Evolutionary conservation across 2,888 invertebrate genomes (phyloP).

Genomic region (Vesta saturnalis): DNA sequence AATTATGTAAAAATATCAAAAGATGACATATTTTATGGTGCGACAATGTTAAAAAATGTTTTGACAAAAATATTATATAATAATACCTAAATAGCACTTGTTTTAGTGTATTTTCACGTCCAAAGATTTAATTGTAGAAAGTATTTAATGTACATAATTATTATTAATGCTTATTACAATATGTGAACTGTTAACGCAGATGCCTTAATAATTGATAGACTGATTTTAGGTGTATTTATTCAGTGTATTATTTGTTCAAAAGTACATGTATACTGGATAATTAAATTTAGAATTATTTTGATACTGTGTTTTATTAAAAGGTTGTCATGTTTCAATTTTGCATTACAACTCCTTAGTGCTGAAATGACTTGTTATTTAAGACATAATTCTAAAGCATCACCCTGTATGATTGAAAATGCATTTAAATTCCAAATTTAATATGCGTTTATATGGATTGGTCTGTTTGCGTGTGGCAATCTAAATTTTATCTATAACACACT

Average conservation of each 20-base stretch:
- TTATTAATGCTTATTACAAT: slow-evolving; percentile 36
- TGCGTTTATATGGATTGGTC: too few species aligned
- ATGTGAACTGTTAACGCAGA: slow-evolving; percentile 46
- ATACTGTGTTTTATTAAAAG: too few species aligned
- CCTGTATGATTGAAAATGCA: too few species aligned
- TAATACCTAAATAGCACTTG: slow-evolving; percentile 32
- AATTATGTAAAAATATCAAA: slow-evolving; percentile 6
- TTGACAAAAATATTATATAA: slow-evolving; percentile 15
- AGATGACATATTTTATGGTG: slow-evolving; percentile 11
- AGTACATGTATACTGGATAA: slow-evolving; percentile 27
- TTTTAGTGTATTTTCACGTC: slow-evolving; percentile 40
- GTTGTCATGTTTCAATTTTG: too few species aligned
- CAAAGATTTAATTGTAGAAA: slow-evolving; percentile 36
- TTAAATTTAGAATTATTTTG: slow-evolving; percentile 14
- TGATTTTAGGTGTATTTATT: slow-evolving; percentile 48
- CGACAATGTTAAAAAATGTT: slow-evolving; percentile 2
- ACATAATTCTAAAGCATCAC: too few species aligned
- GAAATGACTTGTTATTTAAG: too few species aligned
- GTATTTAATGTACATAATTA: slow-evolving; percentile 33
- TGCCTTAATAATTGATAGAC: slow-evolving; percentile 53
- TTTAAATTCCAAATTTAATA: too few species aligned
- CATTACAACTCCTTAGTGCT: too few species aligned
- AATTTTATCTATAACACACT: too few species aligned
- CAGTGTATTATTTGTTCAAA: slow-evolving; percentile 36
- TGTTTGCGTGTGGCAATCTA: too few species aligned